Percentiles rank a stretch among this genome's conserved stretches.
phyloP scores from a whole-genome alignment of 2,888 invertebrate genomes.

The Drosophila imparisetae region DNA sequence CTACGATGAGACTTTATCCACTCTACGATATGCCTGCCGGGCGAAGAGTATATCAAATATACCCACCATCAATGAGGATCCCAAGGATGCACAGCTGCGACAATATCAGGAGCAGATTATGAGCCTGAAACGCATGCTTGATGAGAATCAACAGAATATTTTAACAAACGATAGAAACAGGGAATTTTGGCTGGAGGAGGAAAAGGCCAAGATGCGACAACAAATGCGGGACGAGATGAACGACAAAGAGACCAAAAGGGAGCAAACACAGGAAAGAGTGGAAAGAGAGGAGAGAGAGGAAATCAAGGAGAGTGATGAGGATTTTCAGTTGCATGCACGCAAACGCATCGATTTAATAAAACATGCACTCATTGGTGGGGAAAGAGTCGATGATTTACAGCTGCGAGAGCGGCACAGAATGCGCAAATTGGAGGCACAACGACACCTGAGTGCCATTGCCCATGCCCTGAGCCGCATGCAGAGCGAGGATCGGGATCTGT shows the following conservation, averaged over 20 bases:
- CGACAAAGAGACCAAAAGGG: background rate
- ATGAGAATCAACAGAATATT: constrained; percentile 49
- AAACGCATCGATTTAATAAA: constrained; percentile 88
- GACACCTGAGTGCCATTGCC: constrained; percentile 86
- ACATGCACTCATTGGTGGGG: constrained; percentile 92
- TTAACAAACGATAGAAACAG: constrained; percentile 5
- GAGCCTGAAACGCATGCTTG: constrained; percentile 85
- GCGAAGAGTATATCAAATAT: constrained; percentile 95
- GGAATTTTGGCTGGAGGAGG: constrained; percentile 84
- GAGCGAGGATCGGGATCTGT: constrained; percentile 89
- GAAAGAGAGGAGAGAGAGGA: background rate
- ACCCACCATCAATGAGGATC: constrained; percentile 94
- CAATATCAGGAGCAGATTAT: constrained; percentile 94
- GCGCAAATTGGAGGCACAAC: constrained; percentile 89
- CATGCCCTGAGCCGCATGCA: constrained; percentile 87
- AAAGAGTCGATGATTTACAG: constrained; percentile 89
- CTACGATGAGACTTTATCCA: constrained; percentile 93
- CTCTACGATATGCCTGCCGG: constrained; percentile 92
- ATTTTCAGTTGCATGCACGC: constrained; percentile 77
- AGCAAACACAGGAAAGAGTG: background rate
- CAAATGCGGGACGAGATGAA: constrained; percentile 83
- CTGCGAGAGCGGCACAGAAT: constrained; percentile 89
- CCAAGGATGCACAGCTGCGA: constrained; percentile 93
- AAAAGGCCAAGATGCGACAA: constrained; percentile 79
- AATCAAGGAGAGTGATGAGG: constrained; percentile 28